Conservation (phyloP, 2,888 invertebrate genomes). For the Corbicula japonica region DNA sequence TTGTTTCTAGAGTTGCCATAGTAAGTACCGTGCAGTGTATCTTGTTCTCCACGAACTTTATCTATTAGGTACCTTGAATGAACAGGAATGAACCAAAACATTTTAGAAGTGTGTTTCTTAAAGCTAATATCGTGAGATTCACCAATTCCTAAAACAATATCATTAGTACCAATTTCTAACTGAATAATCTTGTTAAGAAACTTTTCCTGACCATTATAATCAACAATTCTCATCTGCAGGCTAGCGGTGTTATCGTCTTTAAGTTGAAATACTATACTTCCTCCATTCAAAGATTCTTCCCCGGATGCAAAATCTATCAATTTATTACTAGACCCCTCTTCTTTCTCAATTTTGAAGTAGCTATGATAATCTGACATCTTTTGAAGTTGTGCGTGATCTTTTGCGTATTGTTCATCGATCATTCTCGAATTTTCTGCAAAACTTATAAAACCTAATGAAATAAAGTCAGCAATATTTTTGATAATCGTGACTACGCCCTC, state of each 20-base stretch:
- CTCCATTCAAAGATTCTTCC: slow-evolving; percentile 29
- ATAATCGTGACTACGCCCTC: slow-evolving; percentile 13
- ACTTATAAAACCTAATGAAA: slow-evolving; percentile 4
- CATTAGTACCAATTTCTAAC: not conserved
- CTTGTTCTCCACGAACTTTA: slow-evolving; percentile 6
- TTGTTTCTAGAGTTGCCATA: slow-evolving; percentile 13
- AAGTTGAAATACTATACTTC: slow-evolving; percentile 11
- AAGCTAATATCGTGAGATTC: slow-evolving; percentile 18
- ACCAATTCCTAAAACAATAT: slow-evolving; percentile 24
- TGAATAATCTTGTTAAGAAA: not conserved
- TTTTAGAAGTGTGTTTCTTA: slow-evolving; percentile 19
- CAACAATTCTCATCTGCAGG: slow-evolving; percentile 12
- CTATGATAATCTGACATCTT: slow-evolving; percentile 21
- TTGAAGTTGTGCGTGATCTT: slow-evolving; percentile 10
- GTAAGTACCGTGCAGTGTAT: slow-evolving; percentile 19
- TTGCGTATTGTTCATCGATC: not conserved
- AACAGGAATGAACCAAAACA: slow-evolving; percentile 19
- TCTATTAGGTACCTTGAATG: slow-evolving; percentile 4
- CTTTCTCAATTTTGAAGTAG: slow-evolving; percentile 22
- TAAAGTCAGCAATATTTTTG: not conserved
- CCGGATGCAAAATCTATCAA: slow-evolving; percentile 18
- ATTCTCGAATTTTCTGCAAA: not conserved
- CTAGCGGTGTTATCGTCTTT: slow-evolving; percentile 17
- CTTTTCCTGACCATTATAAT: slow-evolving; percentile 2
- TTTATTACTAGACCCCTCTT: slow-evolving; percentile 9